Base-by-base conservation (phyloP, 1,140 invertebrate genomes). In the silkworm (Bombyx mori) region DNA sequence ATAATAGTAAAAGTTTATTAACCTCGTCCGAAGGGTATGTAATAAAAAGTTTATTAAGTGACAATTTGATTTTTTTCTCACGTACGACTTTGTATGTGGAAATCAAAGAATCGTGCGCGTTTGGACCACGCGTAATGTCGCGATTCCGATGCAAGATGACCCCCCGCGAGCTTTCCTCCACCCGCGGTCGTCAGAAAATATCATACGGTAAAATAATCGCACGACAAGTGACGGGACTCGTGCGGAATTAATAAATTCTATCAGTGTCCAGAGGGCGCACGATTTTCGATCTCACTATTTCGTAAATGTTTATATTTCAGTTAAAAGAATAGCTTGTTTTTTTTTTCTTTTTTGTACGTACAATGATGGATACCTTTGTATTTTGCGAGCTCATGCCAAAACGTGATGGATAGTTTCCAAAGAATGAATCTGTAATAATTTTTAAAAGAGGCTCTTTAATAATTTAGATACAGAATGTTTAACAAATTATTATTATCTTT, bases 171-270 rank as follows among this genome's bases (percentile, higher is more conserved):
- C 54, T 10, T 10, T 18, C 18, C 12, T 35, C 43, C 45, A 12
- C 12, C 54, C 26, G 48, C 50, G 47, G 55, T 22, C 57, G 45
- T 48, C 51, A 50, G 18, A 45, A 49, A 61, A 53, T 52, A 57
- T 61, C 55, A 42, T 12, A 35, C 59, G 54, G 56, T 56, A 61
- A 35, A 56, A 61, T 54, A 61, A 61, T 45, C 47, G 50, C 35
- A 43, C 54, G 50, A 45, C 26, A 18, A 50, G 55, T 35, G 50
- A 56, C 59, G 10, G 49, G 54, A 42, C 47, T 47, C 47, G 46
- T 26, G 52, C 48, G 18, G 55, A 56, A 60, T 60, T 60, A 60
- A 60, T 60, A 56, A 60, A 60, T 60, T 60, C 54, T 60, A 56
- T 55, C 56, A 56, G 46, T 18, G 53, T 47, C 51, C 52, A 52